Base-by-base conservation (phyloP, 2,113 vertebrate species). In the Xiphophorus hellerii region DNA sequence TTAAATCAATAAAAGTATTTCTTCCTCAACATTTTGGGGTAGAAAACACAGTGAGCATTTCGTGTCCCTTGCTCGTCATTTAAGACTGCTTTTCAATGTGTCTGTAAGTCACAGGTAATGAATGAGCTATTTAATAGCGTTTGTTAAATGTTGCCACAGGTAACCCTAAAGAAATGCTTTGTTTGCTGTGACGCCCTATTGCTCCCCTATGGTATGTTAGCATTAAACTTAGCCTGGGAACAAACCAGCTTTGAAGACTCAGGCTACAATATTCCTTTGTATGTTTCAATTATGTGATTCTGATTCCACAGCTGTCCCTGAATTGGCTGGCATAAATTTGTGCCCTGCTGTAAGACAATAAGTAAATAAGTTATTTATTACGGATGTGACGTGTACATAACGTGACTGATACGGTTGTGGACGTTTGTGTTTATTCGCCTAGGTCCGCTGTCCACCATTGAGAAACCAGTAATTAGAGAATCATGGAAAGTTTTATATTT, bases 341-440 rank as follows among this genome's bases (percentile, higher is more conserved):
- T 30, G 29, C 29, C 29, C 29, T 30, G 29, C 29, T 30, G 29
- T 28, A 28, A 28, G 28, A 28, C 28, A 28, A 28, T 28, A 28
- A 28, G 29, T 2, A 8, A 58, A n/a, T 5, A n/a, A n/a, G 22
- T 58, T 82, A 89, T 4, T 67, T 28, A 27, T 69, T 64, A 42
- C 83, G 77, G 83, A 87, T 22, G 72, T 89, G 86, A 88, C 86
- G 86, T 74, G 39, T 9, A 15, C 42, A 28, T 2, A 11, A 27
- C 54, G 3, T 13, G 0, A 64, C 10, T 14, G 33, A 0, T 37
- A 6, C 13, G 0, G 0, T 15, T 22, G 61, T 22, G 76, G 17
- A 1, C 42, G 81, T 28, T 88, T 61, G 79, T 37, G 0, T 48
- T 1, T 8, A 0, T 0, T 1, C 33, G 25, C 74, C 71, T 0